Evolutionary conservation across 2,797 vertebrate species (phyloP).

Genomic region (Nasua narica): DNA sequence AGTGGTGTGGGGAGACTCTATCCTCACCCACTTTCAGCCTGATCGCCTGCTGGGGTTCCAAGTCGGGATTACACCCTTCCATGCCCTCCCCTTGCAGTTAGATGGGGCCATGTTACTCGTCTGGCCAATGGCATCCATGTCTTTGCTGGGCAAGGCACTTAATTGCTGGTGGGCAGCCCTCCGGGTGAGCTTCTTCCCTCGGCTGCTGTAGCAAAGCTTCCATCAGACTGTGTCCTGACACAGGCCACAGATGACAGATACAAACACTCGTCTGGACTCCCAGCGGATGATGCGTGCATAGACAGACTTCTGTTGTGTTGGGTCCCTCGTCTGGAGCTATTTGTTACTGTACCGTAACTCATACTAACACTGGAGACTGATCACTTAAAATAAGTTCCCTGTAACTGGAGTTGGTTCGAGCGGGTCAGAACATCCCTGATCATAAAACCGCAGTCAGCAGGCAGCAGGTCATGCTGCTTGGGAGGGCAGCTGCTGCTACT

Average conservation of each 20-base stretch:
- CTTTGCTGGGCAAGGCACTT: no score
- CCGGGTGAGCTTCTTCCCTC: neutral
- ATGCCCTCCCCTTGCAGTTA: fast-evolving
- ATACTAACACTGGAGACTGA: fast-evolving
- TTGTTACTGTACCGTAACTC: fast-evolving
- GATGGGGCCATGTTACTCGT: fast-evolving
- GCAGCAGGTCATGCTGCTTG: fast-evolving
- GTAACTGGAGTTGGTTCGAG: fast-evolving
- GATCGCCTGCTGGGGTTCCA: neutral
- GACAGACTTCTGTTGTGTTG: no score
- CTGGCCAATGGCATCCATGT: fast-evolving
- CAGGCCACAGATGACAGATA: fast-evolving
- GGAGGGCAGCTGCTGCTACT: fast-evolving
- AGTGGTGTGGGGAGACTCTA: neutral
- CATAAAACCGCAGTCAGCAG: fast-evolving
- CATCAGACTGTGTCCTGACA: no score
- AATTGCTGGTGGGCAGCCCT: neutral
- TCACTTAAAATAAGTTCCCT: neutral
- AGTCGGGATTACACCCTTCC: no score
- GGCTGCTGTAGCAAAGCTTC: neutral
- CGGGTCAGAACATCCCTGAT: neutral
- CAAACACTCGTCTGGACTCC: fast-evolving
- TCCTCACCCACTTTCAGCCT: neutral
- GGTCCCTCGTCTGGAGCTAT: neutral
- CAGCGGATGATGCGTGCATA: fast-evolving